A percentile compares a stretch with the other conserved stretches of the same genome.
Evolutionary conservation across 2,113 vertebrate species (phyloP).

Genomic region (Heloderma charlesbogerti): DNA sequence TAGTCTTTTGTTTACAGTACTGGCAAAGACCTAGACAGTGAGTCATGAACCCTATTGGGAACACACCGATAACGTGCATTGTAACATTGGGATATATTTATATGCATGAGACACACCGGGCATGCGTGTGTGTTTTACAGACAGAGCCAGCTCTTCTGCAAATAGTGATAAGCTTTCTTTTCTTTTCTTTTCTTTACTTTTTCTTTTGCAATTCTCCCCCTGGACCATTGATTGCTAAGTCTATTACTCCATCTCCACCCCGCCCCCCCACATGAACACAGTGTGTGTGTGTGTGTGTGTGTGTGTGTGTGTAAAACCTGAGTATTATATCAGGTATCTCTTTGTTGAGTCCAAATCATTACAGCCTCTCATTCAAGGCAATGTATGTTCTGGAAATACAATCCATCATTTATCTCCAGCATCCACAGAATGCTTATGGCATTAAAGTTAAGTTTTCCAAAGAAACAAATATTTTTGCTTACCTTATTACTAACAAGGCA

Average conservation of each 20-base stretch:
- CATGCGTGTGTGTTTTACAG: background rate
- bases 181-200: background rate
- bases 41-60: slow-evolving; percentile 37
- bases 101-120: slow-evolving; percentile 42
- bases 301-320: background rate
- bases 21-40: background rate
- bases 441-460: background rate
- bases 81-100: slow-evolving; percentile 42
- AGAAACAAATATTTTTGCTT: background rate
- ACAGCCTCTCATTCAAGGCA: background rate
- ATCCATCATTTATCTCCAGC: background rate
- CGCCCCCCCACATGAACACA: too few species aligned
- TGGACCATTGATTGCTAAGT: background rate
- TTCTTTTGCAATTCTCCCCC: background rate
- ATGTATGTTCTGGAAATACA: background rate
- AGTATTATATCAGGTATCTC: background rate
- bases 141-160: slow-evolving; percentile 28
- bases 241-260: background rate
- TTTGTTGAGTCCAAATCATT: background rate
- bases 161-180: slow-evolving; percentile 46
- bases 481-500: background rate
- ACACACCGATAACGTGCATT: background rate
- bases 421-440: background rate
- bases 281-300: too few species aligned
- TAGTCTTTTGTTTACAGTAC: slow-evolving; percentile 38